These are phyloP conservation scores for Hypsopygia costalis DNA, from an alignment of 2,888 invertebrate species.

Conservation along the genomic window DNA sequence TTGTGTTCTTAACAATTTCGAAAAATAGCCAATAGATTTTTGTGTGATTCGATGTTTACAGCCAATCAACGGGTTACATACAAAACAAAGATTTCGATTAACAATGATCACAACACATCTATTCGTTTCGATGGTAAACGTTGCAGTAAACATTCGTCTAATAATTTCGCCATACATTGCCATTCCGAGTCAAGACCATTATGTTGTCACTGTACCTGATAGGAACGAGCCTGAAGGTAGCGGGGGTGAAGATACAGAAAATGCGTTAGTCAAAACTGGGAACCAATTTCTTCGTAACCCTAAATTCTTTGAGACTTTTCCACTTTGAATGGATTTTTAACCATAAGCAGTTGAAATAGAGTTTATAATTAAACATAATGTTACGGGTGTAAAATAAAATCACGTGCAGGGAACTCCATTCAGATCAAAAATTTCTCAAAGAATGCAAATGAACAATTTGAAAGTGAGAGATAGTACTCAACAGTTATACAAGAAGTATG, in stretches of 20 bases:
- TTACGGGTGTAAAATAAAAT: background rate
- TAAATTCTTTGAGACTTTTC: conserved; percentile 29
- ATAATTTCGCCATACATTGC: conserved; percentile 75
- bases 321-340: conserved; percentile 17
- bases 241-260: conserved; percentile 82
- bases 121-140: conserved; percentile 40
- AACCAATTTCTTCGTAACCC: conserved; percentile 27
- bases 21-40: conserved; percentile 35
- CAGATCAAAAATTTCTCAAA: conserved; percentile 30
- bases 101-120: conserved; percentile 68
- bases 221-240: conserved; percentile 91
- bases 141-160: conserved; percentile 66
- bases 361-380: no score
- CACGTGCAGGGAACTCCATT: conserved; percentile 26
- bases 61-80: conserved; percentile 63
- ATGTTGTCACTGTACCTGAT: conserved; percentile 85
- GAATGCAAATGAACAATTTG: conserved; percentile 14
- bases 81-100: conserved; percentile 41
- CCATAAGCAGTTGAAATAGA: background rate
- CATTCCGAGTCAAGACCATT: conserved; percentile 74
- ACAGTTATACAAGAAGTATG: conserved; percentile 18
- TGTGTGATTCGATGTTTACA: conserved; percentile 38
- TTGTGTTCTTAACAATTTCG: conserved; percentile 2
- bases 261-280: conserved; percentile 77
- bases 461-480: conserved; percentile 9